These are phyloP conservation scores for Trematocara variabile DNA, from an alignment of 2,113 vertebrate species.

Conservation along the genomic window DNA sequence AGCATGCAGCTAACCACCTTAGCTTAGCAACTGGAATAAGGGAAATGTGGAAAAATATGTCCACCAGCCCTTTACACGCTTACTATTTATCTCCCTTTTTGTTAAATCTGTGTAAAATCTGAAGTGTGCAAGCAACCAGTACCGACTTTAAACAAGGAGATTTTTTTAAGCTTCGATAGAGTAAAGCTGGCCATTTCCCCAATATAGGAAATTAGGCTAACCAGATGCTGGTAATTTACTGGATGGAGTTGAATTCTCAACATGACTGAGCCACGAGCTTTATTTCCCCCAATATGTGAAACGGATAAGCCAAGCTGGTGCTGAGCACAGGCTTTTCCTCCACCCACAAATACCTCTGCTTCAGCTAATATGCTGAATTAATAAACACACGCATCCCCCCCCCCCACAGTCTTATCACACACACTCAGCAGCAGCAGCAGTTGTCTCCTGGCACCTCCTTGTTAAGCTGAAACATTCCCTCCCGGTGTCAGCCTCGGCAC, in stretches of 20 bases:
- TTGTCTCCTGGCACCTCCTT: conserved; percentile 53
- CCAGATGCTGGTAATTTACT: not conserved
- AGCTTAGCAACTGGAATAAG: not conserved
- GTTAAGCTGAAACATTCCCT: conserved; percentile 60
- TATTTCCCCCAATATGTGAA: not conserved
- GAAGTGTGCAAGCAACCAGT: not conserved
- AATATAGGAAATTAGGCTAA: not conserved
- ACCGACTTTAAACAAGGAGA: not conserved
- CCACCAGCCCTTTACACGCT: not conserved
- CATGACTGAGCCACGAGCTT: not conserved
- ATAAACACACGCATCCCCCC: not conserved
- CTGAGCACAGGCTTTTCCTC: not conserved
- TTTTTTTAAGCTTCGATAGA: not conserved
- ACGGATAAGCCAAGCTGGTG: not conserved
- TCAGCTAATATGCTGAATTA: not conserved
- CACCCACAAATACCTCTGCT: not conserved
- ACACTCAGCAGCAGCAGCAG: conserved; percentile 15
- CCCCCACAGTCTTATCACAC: conserved; percentile 13
- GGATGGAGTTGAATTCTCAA: not conserved
- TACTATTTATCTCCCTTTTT: not conserved
- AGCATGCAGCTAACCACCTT: not conserved
- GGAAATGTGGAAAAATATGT: not conserved
- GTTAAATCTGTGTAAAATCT: not conserved
- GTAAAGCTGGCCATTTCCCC: not conserved
- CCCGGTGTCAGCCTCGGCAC: conserved; percentile 25